These are phyloP conservation scores for Leiothrix lutea DNA, from an alignment of 2,113 vertebrate species.

Conservation along the genomic window DNA sequence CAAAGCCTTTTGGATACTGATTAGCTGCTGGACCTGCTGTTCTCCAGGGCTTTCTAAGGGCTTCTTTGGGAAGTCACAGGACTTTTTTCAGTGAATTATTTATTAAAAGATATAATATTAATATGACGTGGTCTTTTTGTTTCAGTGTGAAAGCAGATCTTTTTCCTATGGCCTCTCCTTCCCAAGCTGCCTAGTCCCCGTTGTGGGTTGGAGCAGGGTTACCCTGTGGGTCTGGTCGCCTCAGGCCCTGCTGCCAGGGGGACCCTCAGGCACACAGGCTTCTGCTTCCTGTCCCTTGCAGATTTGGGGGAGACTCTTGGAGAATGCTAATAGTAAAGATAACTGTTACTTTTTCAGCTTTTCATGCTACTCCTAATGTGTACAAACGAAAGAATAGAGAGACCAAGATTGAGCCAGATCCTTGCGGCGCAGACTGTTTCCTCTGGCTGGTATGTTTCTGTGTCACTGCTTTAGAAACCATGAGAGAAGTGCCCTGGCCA, in stretches of 20 bases:
- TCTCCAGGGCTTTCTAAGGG: neutral
- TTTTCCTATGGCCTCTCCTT: neutral
- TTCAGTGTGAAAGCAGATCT: constrained; percentile 28
- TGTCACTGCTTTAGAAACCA: neutral
- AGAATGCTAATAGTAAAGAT: neutral
- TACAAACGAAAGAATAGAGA: constrained; percentile 97
- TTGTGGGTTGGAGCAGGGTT: neutral
- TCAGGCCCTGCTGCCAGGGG: neutral
- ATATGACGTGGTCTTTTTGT: constrained; percentile 7
- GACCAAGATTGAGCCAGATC: constrained; percentile 93
- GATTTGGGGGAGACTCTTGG: neutral
- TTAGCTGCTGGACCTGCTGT: neutral
- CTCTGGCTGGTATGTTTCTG: constrained; percentile 85
- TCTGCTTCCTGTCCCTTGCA: neutral
- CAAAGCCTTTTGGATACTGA: neutral
- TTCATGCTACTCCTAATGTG: constrained; percentile 94
- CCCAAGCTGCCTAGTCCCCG: neutral
- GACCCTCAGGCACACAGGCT: neutral
- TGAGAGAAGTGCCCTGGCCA: neutral
- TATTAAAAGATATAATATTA: constrained; percentile 31
- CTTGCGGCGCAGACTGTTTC: constrained; percentile 94
- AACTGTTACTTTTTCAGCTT: constrained; percentile 80
- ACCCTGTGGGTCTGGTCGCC: neutral
- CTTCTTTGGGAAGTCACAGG: constrained; percentile 33
- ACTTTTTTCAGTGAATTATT: constrained; percentile 38